Evolutionary conservation across 2,797 vertebrate genomes (phyloP).

Genomic region (Darevskia nairensis): DNA sequence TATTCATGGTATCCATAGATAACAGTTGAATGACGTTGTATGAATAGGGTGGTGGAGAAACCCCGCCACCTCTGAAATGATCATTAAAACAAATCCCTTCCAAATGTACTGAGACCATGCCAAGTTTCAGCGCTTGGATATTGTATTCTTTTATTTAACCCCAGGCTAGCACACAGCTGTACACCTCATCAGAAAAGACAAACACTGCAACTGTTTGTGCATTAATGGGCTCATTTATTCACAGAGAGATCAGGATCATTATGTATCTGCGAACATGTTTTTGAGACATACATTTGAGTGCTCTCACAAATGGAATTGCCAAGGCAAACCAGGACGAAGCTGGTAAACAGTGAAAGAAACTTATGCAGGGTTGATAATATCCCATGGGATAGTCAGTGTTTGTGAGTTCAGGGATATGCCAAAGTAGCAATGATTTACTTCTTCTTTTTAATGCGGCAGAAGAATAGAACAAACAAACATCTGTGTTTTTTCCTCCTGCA

Average conservation of each 20-base stretch:
- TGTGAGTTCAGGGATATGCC: constrained; percentile 2
- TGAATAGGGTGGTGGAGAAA: neutral
- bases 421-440: neutral
- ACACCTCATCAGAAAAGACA: constrained; percentile 34
- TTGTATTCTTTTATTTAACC: constrained; percentile 55
- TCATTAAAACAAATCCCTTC: constrained; percentile 27
- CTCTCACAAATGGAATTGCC: constrained; percentile 3
- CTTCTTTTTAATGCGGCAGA: neutral
- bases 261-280: constrained; percentile 35
- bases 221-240: constrained; percentile 68
- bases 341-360: constrained; percentile 20
- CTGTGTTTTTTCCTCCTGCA: neutral
- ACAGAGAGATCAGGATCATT: constrained; percentile 54
- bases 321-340: constrained; percentile 3
- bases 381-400: constrained; percentile 6
- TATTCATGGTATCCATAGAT: constrained; percentile 34
- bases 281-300: constrained; percentile 13
- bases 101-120: constrained; percentile 60
- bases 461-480: neutral
- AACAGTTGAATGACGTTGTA: constrained; percentile 26
- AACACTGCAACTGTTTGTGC: constrained; percentile 34
- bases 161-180: constrained; percentile 49
- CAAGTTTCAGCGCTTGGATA: constrained; percentile 19
- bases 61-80: constrained; percentile 11
- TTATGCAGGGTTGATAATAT: neutral